Conservation (phyloP, 2,113 vertebrate genomes). For the Atractosteus spatula region DNA sequence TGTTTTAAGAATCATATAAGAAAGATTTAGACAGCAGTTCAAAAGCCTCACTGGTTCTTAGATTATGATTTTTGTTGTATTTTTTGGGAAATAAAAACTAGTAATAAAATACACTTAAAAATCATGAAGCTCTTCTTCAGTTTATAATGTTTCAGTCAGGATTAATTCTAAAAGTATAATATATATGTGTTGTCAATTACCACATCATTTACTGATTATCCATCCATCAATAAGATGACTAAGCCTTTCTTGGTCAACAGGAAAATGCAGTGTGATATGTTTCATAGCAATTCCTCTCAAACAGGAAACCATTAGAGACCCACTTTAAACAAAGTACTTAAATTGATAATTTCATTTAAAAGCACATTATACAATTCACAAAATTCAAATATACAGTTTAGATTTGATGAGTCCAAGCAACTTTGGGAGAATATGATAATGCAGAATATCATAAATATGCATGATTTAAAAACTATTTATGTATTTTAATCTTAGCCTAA, state of each 20-base stretch:
- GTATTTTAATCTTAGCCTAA: constrained; percentile 46
- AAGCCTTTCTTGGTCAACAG: background rate
- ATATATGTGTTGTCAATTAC: too few species aligned
- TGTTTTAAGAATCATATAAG: too few species aligned
- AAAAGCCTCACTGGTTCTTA: too few species aligned
- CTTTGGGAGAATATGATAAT: constrained; percentile 13
- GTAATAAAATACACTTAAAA: too few species aligned
- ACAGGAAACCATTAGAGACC: constrained; percentile 16
- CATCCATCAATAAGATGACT: too few species aligned
- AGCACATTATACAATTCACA: constrained; percentile 25
- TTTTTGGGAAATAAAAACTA: too few species aligned
- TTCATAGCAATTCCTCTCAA: constrained; percentile 10
- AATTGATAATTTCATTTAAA: constrained; percentile 9
- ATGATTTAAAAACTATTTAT: constrained; percentile 40
- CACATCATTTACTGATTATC: too few species aligned
- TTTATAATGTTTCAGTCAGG: too few species aligned
- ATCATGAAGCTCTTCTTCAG: too few species aligned
- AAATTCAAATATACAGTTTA: constrained; percentile 30
- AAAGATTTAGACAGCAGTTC: too few species aligned
- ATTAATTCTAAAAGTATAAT: too few species aligned
- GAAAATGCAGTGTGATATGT: background rate
- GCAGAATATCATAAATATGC: constrained; percentile 37
- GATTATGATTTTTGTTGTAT: too few species aligned
- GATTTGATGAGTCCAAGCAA: constrained; percentile 27
- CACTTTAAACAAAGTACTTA: constrained; percentile 13